These are phyloP conservation scores for Drosophila prolongata DNA, from an alignment of 2,888 invertebrate genomes.

Conservation along the genomic window DNA sequence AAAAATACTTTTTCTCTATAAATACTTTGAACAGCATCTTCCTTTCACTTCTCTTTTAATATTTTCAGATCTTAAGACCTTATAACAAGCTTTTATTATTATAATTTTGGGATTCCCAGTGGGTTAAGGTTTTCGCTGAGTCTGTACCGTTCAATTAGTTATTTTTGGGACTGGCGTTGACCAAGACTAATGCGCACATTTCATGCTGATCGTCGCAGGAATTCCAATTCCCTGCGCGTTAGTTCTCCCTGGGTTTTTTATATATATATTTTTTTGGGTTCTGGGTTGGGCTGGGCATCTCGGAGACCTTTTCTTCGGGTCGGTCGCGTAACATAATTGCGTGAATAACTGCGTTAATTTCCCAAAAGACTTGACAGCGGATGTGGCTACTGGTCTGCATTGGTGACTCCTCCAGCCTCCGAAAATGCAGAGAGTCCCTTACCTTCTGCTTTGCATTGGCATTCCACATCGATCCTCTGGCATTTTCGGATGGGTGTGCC, in stretches of 20 bases:
- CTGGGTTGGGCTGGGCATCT: conserved; percentile 5
- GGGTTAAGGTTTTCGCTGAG: conserved; percentile 34
- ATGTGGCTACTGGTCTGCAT: conserved; percentile 71
- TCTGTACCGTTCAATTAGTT: conserved; percentile 44
- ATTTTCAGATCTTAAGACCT: too few relatives aligned
- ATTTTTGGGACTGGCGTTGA: conserved; percentile 36
- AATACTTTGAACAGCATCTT: too few relatives aligned
- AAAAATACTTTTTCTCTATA: too few relatives aligned
- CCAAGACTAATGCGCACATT: conserved; percentile 58
- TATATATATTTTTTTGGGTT: background rate
- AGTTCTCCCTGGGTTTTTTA: conserved; percentile 1
- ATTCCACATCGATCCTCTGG: conserved; percentile 31
- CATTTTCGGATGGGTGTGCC: conserved; percentile 35
- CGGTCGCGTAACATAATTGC: conserved; percentile 52
- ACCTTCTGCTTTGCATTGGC: conserved; percentile 38
- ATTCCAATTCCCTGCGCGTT: conserved; percentile 31
- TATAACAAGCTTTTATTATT: too few relatives aligned
- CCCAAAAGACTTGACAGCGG: conserved; percentile 72
- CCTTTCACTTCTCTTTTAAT: too few relatives aligned
- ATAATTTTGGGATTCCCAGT: background rate
- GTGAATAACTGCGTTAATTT: conserved; percentile 79
- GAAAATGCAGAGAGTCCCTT: too few relatives aligned
- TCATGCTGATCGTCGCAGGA: conserved; percentile 55
- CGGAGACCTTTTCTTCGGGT: conserved; percentile 15
- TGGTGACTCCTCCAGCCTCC: conserved; percentile 12